Base-by-base conservation (phyloP, 2,797 vertebrate genomes). In the Chelmon rostratus region DNA sequence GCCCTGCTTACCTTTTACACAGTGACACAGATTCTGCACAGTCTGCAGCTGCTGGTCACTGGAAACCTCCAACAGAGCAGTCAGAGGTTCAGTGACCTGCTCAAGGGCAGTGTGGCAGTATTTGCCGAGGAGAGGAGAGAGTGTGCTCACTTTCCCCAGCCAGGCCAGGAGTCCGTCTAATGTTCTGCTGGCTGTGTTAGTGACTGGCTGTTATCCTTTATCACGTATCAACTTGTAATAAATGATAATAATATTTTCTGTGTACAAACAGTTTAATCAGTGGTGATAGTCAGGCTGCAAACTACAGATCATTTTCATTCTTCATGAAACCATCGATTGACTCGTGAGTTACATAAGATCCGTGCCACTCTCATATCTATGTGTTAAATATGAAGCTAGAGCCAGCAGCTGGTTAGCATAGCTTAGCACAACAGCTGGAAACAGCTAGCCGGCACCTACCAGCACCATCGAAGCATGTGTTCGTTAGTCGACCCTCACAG, bases 1-100 rank as follows among this genome's bases (percentile, higher is more conserved):
- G 12, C 37, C 73, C 46, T 35, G 56, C 7, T 67, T 21, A 85
- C 86, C 81, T 90, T 89, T 91, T 1, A 72, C 88, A 83, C 85
- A 79, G 70, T 89, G 68, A 66, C 87, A 86, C 86, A 83, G 35
- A 72, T 81, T 66, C 4, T 13, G 3, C 23, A 25, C 42, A 70
- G 54, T 2, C 40, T n/a, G 65, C 54, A 7, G 64, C 31, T 68
- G 42, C 38, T 78, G 47, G 66, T 68, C 7, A 12, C 16, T 11
- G 53, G 38, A 73, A 63, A 19, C 13, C 37, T 61, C 37, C 53
- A 74, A n/a, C 73, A 72, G 47, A 57, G 54, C 56, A 73, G 54
- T 19, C 0, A 2, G 52, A 65, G 82, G 83, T 84, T 83, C 59
- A 75, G 2, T 68, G 76, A 74, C 73, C 70, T 16, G 31, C 16